A percentile compares a stretch with the other conserved stretches of the same genome.
Evolutionary conservation across 2,113 vertebrate genomes (phyloP).

Genomic region (Vireo altiloquus): DNA sequence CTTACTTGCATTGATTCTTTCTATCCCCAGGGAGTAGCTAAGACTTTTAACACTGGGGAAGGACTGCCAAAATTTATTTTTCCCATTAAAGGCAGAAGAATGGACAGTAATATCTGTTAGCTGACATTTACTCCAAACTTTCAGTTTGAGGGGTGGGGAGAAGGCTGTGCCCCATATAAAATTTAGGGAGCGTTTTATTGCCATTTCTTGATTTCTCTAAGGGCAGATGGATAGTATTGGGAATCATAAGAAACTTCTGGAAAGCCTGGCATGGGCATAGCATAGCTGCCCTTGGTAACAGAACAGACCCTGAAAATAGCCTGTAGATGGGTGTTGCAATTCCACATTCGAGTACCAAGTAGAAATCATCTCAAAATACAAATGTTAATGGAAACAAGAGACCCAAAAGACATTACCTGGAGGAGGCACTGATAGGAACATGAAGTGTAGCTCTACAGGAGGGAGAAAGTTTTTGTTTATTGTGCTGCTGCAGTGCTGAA

Average conservation of each 20-base stretch:
- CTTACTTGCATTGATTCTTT: constrained; percentile 66
- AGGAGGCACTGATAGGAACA: neutral
- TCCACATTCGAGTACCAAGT: neutral
- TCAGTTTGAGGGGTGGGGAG: neutral
- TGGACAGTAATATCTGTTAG: neutral
- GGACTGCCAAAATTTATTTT: constrained; percentile 65
- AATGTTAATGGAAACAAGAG: neutral
- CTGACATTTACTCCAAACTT: constrained; percentile 19
- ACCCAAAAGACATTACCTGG: neutral
- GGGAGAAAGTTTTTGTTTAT: neutral
- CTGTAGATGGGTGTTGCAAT: neutral
- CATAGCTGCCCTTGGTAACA: neutral
- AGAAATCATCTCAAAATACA: neutral
- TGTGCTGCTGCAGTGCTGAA: neutral
- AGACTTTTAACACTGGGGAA: constrained; percentile 61
- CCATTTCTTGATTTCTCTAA: neutral
- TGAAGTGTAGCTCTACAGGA: neutral
- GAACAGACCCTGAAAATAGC: neutral
- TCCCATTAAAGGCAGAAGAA: constrained; percentile 47
- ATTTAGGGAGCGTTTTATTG: neutral
- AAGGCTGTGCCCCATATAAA: neutral
- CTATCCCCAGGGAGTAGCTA: constrained; percentile 54
- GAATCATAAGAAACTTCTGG: neutral
- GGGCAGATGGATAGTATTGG: neutral
- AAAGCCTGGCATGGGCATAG: neutral